A percentile compares a stretch with the other conserved stretches of the same genome.
phyloP scores from a whole-genome alignment of 2,888 invertebrate genomes.

The Cheilosia grossa region DNA sequence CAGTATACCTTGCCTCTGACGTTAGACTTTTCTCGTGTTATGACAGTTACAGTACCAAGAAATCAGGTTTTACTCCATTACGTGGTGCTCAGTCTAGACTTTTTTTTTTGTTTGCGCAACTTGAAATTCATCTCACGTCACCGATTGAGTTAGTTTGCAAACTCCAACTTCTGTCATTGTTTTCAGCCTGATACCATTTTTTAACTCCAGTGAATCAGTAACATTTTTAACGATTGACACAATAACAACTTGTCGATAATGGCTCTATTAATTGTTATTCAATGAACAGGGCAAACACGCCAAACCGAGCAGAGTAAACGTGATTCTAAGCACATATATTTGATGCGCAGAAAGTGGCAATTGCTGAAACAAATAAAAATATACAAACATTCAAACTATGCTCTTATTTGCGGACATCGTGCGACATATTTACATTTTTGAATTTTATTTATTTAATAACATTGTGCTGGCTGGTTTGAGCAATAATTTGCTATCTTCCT shows the following conservation, averaged over 20 bases:
- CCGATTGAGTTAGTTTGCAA: not conserved
- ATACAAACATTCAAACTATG: not conserved
- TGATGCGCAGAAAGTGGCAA: too few relatives aligned
- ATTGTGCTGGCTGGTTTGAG: not conserved
- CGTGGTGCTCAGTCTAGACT: not conserved
- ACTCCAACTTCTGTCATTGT: not conserved
- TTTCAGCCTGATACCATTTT: not conserved
- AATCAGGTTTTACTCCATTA: slow-evolving; percentile 1
- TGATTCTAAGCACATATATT: slow-evolving; percentile 12
- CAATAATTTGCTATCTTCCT: slow-evolving; percentile 7
- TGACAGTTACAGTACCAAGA: too few relatives aligned
- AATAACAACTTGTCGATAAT: not conserved
- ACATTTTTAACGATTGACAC: not conserved
- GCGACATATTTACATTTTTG: not conserved
- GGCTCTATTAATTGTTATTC: slow-evolving; percentile 23
- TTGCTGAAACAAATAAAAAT: too few relatives aligned
- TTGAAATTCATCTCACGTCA: not conserved
- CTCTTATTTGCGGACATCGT: not conserved
- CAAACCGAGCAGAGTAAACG: not conserved
- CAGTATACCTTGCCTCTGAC: too few relatives aligned
- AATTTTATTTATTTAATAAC: slow-evolving; percentile 3
- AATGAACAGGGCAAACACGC: slow-evolving; percentile 1
- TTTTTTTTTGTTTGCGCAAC: too few relatives aligned
- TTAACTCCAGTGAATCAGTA: slow-evolving; percentile 1
- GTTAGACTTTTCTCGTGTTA: too few relatives aligned